These are phyloP conservation scores for Zoanthus sociatus DNA, from an alignment of 92 coral and sea anemone species.

Conservation along the genomic window DNA sequence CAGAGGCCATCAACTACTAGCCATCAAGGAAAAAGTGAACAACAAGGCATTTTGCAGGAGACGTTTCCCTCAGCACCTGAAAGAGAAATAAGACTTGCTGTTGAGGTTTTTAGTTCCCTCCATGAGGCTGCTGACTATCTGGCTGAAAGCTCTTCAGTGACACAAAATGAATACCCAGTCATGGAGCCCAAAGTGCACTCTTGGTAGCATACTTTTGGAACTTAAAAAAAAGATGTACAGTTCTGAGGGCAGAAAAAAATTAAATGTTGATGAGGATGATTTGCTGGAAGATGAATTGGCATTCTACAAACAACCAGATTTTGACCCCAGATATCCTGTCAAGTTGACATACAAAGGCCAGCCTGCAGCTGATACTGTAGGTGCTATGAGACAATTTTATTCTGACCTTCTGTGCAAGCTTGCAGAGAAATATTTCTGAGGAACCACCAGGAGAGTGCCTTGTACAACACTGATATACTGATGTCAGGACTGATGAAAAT, in stretches of 20 bases:
- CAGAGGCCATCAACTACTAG: constrained; percentile 23
- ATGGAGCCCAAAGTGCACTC: not conserved
- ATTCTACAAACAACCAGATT: constrained; percentile 18
- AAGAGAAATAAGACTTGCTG: constrained; percentile 14
- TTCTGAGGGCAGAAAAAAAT: constrained; percentile 16
- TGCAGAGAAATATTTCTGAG: not conserved
- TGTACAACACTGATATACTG: constrained; percentile 1
- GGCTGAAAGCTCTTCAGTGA: constrained; percentile 15
- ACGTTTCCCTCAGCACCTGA: constrained; percentile 20
- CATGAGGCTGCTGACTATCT: constrained; percentile 24
- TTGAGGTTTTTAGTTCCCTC: constrained; percentile 21
- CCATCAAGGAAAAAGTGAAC: constrained; percentile 29
- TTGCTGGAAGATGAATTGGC: not conserved
- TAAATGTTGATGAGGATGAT: constrained; percentile 30
- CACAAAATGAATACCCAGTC: constrained; percentile 10
- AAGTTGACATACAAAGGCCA: constrained; percentile 8
- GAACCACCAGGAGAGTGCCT: constrained; percentile 6
- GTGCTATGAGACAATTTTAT: constrained; percentile 8
- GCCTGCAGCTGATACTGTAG: constrained; percentile 12
- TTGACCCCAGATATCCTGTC: constrained; percentile 5
- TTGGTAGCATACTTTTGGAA: not conserved
- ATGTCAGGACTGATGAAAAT: constrained; percentile 1
- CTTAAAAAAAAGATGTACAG: not conserved
- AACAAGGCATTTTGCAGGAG: constrained; percentile 20
- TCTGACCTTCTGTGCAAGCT: not conserved